These are phyloP conservation scores for Andrena flavipes DNA, from an alignment of 2,888 invertebrate genomes.

Conservation along the genomic window DNA sequence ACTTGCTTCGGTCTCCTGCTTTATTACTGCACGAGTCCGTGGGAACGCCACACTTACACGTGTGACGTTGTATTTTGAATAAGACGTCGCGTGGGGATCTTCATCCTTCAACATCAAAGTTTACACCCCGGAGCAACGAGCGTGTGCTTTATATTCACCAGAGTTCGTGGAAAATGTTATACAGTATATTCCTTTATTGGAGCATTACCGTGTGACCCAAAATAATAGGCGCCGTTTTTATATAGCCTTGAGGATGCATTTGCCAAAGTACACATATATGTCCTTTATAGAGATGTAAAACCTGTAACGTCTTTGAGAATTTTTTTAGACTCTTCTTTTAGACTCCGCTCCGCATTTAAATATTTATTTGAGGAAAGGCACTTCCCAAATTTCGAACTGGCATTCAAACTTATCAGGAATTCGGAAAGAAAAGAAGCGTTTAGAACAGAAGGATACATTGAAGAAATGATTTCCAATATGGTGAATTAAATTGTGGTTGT, in stretches of 20 bases:
- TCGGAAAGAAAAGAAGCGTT: not conserved
- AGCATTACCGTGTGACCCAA: not conserved
- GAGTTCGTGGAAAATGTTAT: not conserved
- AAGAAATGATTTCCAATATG: not conserved
- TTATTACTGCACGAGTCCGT: constrained; percentile 17
- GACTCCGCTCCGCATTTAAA: too few relatives aligned
- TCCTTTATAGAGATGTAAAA: too few relatives aligned
- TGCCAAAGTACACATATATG: too few relatives aligned
- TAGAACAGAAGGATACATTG: not conserved
- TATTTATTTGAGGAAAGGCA: not conserved
- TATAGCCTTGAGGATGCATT: too few relatives aligned
- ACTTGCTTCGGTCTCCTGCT: constrained; percentile 29
- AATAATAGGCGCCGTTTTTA: too few relatives aligned
- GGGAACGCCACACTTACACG: not conserved
- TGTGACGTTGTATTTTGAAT: not conserved
- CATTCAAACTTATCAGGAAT: not conserved
- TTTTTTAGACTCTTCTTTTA: too few relatives aligned
- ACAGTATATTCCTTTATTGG: not conserved
- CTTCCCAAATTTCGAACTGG: not conserved
- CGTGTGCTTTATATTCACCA: not conserved
- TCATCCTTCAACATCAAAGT: not conserved
- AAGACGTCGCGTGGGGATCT: not conserved
- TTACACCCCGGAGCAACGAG: not conserved
- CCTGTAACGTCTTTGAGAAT: too few relatives aligned
- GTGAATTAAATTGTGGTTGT: not conserved